Percentiles rank a stretch among this genome's conserved stretches.
These are phyloP conservation scores for Seira musarum DNA, from an alignment of 2,888 invertebrate genomes.

Conservation along the genomic window DNA sequence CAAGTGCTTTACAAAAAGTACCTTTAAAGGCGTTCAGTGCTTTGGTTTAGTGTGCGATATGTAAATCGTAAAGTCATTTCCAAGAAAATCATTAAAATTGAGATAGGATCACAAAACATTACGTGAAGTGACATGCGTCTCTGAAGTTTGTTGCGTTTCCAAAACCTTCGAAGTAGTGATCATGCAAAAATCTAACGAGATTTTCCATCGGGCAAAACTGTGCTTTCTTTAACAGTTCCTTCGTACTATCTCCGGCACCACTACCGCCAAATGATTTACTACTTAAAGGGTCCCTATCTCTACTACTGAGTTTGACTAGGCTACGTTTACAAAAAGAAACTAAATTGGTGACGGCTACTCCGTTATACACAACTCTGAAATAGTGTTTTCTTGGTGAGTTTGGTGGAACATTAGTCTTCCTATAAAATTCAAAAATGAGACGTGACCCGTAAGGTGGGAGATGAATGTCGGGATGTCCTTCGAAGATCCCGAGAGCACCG, in stretches of 20 bases:
- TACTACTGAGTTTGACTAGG: slow-evolving; percentile 42
- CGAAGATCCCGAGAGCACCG: slow-evolving; percentile 81
- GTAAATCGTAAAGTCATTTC: background rate
- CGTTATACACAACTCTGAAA: slow-evolving; percentile 88
- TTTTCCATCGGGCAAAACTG: slow-evolving; percentile 87
- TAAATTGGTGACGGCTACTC: slow-evolving; percentile 86
- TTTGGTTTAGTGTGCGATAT: too few species aligned
- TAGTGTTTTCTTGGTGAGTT: slow-evolving; percentile 80
- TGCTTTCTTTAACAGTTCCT: slow-evolving; percentile 31
- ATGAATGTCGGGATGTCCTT: slow-evolving; percentile 74
- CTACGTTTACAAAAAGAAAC: slow-evolving; percentile 83
- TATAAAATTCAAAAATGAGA: slow-evolving; percentile 90
- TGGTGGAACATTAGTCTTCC: slow-evolving; percentile 73
- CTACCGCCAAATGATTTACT: slow-evolving; percentile 59
- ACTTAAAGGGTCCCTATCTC: slow-evolving; percentile 71
- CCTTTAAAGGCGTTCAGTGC: too few species aligned
- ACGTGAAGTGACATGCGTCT: slow-evolving; percentile 75
- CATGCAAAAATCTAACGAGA: slow-evolving; percentile 89
- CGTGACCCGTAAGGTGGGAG: slow-evolving; percentile 90
- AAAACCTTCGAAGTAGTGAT: slow-evolving; percentile 86
- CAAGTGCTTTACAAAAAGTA: too few species aligned
- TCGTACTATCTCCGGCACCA: slow-evolving; percentile 74
- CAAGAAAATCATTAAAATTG: background rate
- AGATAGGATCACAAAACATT: background rate
- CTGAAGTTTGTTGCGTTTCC: slow-evolving; percentile 87